Conservation (phyloP, 1,140 invertebrate species). For the Ruditapes philippinarum region DNA sequence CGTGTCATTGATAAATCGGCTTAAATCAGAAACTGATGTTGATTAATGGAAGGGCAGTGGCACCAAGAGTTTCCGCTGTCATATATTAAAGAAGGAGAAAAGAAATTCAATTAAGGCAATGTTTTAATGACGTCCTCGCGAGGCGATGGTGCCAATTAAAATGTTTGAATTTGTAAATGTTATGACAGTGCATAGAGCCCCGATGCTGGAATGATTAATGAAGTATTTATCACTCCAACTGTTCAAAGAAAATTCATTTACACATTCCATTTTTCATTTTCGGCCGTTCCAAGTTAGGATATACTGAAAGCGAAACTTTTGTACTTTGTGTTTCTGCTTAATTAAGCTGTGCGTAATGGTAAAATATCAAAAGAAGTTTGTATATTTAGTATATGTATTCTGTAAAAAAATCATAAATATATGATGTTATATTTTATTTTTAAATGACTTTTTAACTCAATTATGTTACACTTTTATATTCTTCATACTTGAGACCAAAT, state of each 20-base stretch:
- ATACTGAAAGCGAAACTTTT: no score
- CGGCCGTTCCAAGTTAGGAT: no score
- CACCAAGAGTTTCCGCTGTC: constrained; percentile 11
- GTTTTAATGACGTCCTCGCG: constrained; percentile 63
- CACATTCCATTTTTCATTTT: no score
- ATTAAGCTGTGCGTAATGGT: no score
- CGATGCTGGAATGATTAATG: constrained; percentile 57
- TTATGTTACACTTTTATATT: no score
- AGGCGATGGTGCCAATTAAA: constrained; percentile 57
- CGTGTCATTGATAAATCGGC: constrained; percentile 63
- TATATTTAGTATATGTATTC: no score
- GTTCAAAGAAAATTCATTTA: constrained; percentile 12
- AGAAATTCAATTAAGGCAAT: constrained; percentile 64
- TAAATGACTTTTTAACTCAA: no score
- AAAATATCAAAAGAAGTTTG: no score
- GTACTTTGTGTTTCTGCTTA: no score
- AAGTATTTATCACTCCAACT: constrained; percentile 59
- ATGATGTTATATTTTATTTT: no score
- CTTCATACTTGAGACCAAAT: no score
- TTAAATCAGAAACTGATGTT: constrained; percentile 58
- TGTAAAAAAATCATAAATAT: no score
- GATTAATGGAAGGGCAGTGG: constrained; percentile 49
- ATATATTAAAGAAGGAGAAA: constrained; percentile 49
- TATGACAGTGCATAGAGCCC: constrained; percentile 38
- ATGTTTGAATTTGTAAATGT: constrained; percentile 68